Evolutionary conservation across 1,140 invertebrate genomes (phyloP).

Genomic region (Leucophenga varia): DNA sequence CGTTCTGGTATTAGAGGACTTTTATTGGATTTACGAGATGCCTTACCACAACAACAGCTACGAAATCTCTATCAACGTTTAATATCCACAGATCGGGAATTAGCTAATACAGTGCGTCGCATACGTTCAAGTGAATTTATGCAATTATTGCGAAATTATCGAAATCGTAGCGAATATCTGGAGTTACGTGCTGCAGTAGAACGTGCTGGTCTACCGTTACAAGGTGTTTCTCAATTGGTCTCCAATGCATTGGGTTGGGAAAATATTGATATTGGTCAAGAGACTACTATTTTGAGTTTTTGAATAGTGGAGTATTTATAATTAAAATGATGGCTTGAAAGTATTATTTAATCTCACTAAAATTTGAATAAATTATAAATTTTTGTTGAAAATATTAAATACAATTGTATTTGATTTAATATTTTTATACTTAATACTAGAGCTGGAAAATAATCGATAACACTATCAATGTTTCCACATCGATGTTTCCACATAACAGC

Average conservation of each 20-base stretch:
- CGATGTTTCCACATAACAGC: no score
- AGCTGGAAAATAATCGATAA: no score
- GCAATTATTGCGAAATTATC: constrained; percentile 8
- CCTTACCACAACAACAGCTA: constrained; percentile 20
- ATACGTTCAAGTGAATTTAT: constrained; percentile 30
- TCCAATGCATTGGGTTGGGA: constrained; percentile 29
- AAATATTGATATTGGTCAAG: constrained; percentile 18
- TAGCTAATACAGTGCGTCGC: constrained; percentile 21
- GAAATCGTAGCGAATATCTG: constrained; percentile 18
- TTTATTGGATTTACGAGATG: constrained; percentile 27
- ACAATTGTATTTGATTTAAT: no score
- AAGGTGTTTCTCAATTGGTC: constrained; percentile 23
- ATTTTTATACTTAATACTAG: no score
- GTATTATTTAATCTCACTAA: no score
- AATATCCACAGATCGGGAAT: constrained; percentile 19
- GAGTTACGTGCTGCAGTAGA: constrained; percentile 14
- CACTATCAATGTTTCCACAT: no score
- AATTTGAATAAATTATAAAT: no score
- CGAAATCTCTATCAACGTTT: constrained; percentile 25
- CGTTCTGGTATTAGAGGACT: constrained; percentile 27
- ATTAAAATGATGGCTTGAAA: no score
- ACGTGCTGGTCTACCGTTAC: constrained; percentile 24
- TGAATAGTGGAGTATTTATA: no score
- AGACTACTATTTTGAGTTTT: constrained; percentile 17
- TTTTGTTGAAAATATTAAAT: no score